Conservation (phyloP, 2,797 vertebrate species). For the Hemitrygon akajei region DNA sequence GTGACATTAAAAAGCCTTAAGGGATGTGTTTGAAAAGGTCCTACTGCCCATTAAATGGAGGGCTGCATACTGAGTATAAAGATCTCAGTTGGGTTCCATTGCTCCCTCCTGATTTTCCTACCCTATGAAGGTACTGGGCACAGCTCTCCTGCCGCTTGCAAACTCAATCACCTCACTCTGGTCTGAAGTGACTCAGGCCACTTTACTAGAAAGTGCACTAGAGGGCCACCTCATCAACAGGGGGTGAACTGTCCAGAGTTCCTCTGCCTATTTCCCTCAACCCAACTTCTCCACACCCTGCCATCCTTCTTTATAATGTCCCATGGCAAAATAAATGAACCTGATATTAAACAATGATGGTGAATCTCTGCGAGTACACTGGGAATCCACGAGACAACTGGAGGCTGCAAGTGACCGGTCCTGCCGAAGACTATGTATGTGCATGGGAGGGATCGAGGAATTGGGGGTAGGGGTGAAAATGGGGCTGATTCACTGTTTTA, state of each 20-base stretch:
- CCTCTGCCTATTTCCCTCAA: too few species aligned
- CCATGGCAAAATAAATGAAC: too few species aligned
- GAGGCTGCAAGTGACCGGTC: too few species aligned
- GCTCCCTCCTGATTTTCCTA: background rate
- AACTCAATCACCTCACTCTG: background rate
- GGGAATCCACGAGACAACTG: too few species aligned
- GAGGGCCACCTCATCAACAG: background rate
- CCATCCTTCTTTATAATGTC: background rate
- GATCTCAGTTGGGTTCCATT: background rate
- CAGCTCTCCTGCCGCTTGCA: too few species aligned
- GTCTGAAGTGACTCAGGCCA: background rate
- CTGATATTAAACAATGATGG: too few species aligned
- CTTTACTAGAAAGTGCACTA: background rate
- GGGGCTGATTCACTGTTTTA: too few species aligned
- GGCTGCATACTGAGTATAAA: background rate
- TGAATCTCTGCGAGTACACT: too few species aligned
- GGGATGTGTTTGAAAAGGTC: background rate
- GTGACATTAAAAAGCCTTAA: background rate
- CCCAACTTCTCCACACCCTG: background rate
- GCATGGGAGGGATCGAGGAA: too few species aligned
- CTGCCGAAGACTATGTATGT: too few species aligned
- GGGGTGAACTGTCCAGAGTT: too few species aligned
- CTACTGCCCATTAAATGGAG: background rate
- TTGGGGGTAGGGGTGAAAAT: too few species aligned
- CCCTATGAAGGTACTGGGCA: background rate